Evolutionary conservation across 2,797 vertebrate species (phyloP).

Genomic region (Cetoscarus ocellatus): DNA sequence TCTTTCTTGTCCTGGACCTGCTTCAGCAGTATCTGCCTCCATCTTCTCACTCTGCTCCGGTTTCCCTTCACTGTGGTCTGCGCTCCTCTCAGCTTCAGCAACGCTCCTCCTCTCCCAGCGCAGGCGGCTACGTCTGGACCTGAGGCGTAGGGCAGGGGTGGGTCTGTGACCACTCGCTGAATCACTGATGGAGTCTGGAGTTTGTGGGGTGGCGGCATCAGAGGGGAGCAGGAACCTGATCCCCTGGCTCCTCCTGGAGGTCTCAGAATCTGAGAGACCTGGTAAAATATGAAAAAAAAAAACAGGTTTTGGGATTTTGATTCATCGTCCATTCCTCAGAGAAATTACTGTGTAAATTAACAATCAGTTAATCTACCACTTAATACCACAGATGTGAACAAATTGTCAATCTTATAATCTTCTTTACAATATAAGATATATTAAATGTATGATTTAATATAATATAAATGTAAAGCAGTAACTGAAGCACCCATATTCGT

Average conservation of each 20-base stretch:
- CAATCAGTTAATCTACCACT: too few relatives aligned
- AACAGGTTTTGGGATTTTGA: too few relatives aligned
- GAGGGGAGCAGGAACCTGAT: conserved; percentile 46
- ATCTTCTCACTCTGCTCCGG: conserved; percentile 3
- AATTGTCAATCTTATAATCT: too few relatives aligned
- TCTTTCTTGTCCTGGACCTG: neutral
- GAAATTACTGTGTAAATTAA: neutral
- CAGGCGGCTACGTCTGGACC: conserved; percentile 80
- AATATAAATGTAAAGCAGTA: too few relatives aligned
- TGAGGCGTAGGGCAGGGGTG: conserved; percentile 73
- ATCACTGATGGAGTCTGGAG: conserved; percentile 27
- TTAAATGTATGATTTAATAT: too few relatives aligned
- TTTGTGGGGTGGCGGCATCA: conserved; percentile 37
- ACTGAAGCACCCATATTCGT: too few relatives aligned
- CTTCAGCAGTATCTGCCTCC: conserved; percentile 13
- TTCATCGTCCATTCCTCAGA: neutral
- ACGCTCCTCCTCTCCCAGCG: conserved; percentile 65
- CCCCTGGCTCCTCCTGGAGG: conserved; percentile 27
- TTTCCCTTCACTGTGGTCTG: conserved; percentile 32
- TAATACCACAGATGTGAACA: too few relatives aligned
- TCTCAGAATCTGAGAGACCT: conserved; percentile 30
- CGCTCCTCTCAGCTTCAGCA: conserved; percentile 1
- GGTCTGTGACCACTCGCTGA: conserved; percentile 19
- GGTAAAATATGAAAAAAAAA: neutral
- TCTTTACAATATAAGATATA: too few relatives aligned